Conservation (phyloP, 2,888 invertebrate species). For the Sphaerophoria taeniata region DNA sequence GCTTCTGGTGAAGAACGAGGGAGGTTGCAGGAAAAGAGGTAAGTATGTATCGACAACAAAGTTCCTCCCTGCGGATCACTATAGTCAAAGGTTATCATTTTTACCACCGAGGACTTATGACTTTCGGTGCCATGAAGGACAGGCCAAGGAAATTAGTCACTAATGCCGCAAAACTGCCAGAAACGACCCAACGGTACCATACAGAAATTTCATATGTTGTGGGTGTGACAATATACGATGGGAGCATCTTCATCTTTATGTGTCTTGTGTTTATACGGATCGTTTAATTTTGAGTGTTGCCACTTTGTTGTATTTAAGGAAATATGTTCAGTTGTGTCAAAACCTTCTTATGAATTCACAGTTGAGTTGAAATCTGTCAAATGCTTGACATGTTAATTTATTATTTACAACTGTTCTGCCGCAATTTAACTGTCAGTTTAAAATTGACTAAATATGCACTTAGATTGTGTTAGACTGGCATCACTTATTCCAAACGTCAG, state of each 20-base stretch:
- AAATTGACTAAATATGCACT: too few species aligned
- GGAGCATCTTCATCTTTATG: conserved; percentile 39
- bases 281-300: conserved; percentile 21
- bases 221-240: conserved; percentile 68
- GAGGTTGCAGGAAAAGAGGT: background rate
- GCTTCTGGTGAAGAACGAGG: background rate
- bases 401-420: too few species aligned
- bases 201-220: conserved; percentile 45
- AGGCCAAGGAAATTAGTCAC: conserved; percentile 71
- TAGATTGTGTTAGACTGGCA: background rate
- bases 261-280: background rate
- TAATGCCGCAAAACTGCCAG: conserved; percentile 16
- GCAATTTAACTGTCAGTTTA: too few species aligned
- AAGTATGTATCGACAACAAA: conserved; percentile 63
- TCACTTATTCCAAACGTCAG: conserved; percentile 10
- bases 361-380: too few species aligned
- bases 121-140: conserved; percentile 48
- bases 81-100: conserved; percentile 67
- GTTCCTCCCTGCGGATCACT: conserved; percentile 53
- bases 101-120: conserved; percentile 60
- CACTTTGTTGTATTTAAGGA: background rate
- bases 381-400: too few species aligned
- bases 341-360: too few species aligned
- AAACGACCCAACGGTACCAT: background rate
- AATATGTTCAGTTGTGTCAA: background rate